Percentiles rank a stretch among this genome's conserved stretches.
These are phyloP conservation scores for Diploptera punctata DNA, from an alignment of 2,888 invertebrate genomes.

Conservation along the genomic window DNA sequence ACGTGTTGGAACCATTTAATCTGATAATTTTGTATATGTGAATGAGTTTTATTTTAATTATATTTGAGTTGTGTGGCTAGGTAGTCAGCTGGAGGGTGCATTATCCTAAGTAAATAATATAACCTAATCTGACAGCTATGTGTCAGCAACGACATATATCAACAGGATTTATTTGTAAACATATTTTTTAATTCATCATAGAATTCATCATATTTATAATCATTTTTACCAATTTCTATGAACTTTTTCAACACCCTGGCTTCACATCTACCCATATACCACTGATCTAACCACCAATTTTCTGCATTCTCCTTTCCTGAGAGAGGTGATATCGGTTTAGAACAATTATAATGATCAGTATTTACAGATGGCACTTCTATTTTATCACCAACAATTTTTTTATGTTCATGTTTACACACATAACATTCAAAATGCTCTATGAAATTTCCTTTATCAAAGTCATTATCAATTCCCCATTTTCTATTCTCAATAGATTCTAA, in stretches of 20 bases:
- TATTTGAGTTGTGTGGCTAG: too few species aligned
- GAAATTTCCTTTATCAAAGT: slow-evolving; percentile 54
- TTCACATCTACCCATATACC: slow-evolving; percentile 57
- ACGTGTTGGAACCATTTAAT: too few species aligned
- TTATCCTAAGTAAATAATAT: too few species aligned
- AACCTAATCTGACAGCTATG: too few species aligned
- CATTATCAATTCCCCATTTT: slow-evolving; percentile 53
- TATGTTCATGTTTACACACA: slow-evolving; percentile 59
- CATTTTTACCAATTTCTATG: slow-evolving; percentile 9
- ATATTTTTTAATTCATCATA: slow-evolving; percentile 1
- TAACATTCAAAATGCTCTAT: slow-evolving; percentile 74
- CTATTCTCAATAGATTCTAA: slow-evolving; percentile 57
- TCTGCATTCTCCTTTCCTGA: slow-evolving; percentile 46
- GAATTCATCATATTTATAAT: slow-evolving; percentile 31
- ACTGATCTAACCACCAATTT: slow-evolving; percentile 58
- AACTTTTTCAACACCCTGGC: slow-evolving; percentile 53
- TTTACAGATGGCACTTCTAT: neutral
- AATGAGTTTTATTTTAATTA: too few species aligned
- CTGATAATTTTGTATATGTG: too few species aligned
- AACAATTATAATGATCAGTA: slow-evolving; percentile 61
- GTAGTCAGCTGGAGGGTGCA: too few species aligned
- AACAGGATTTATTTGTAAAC: neutral
- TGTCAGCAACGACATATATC: too few species aligned
- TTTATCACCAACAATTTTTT: slow-evolving; percentile 56
- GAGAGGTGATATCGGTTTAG: slow-evolving; percentile 54